A percentile compares a stretch with the other conserved stretches of the same genome.
Evolutionary conservation across 2,113 vertebrate genomes (phyloP).

Genomic region (Prinia subflava): DNA sequence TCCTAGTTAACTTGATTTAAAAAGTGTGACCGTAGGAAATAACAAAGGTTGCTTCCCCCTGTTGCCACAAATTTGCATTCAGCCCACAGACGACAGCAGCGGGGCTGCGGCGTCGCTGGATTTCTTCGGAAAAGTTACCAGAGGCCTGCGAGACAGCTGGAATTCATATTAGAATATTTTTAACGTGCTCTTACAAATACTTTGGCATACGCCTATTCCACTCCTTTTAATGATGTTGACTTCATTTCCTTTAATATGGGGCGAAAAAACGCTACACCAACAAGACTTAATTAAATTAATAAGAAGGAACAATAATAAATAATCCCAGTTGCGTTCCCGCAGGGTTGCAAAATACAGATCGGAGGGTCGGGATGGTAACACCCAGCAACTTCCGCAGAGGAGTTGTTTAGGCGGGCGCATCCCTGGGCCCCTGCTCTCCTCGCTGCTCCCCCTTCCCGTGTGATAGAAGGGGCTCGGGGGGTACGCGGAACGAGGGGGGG

Average conservation of each 20-base stretch:
- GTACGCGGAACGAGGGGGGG: no score
- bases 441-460: background rate
- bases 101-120: background rate
- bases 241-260: constrained; percentile 19
- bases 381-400: rapidly evolving
- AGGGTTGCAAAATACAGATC: background rate
- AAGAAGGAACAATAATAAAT: constrained; percentile 11
- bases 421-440: rapidly evolving
- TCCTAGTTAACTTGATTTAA: background rate
- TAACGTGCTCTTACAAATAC: constrained; percentile 54
- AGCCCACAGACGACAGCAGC: background rate
- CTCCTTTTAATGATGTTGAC: constrained; percentile 53
- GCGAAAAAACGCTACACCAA: background rate
- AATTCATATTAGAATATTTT: constrained; percentile 50
- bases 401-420: rapidly evolving
- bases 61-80: background rate
- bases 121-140: background rate
- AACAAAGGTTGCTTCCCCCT: background rate
- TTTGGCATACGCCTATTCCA: constrained; percentile 44
- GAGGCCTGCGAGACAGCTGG: constrained; percentile 8
- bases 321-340: background rate
- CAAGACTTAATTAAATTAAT: constrained; percentile 29
- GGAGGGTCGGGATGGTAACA: background rate
- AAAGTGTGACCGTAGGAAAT: background rate
- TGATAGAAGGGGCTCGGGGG: background rate